Conservation (phyloP, 1,140 invertebrate species). For the Bradynema listronoti region DNA sequence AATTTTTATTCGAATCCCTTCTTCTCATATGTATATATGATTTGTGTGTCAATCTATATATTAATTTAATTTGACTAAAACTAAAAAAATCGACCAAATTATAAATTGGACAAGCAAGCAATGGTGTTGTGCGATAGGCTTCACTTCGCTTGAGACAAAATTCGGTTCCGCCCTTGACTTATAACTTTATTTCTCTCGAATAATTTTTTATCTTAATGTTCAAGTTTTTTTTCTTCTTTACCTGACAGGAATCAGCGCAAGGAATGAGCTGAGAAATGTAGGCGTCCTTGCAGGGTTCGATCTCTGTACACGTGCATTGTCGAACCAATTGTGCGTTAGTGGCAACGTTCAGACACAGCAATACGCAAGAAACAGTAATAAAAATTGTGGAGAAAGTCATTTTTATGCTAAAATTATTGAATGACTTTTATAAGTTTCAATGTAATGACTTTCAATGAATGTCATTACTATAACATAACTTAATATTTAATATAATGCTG, state of each 20-base stretch:
- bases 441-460: too few relatives aligned
- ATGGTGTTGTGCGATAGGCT: neutral
- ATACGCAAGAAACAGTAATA: conserved; percentile 1
- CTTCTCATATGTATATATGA: too few relatives aligned
- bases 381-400: too few relatives aligned
- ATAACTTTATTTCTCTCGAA: neutral
- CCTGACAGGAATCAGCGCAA: conserved; percentile 26
- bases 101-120: conserved; percentile 7
- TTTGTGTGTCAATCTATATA: neutral
- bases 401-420: too few relatives aligned
- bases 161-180: neutral
- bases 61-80: neutral
- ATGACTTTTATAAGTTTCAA: too few relatives aligned
- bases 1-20: too few relatives aligned
- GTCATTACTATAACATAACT: too few relatives aligned
- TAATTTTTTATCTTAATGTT: neutral
- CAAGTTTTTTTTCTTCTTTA: neutral
- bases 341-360: neutral
- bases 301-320: conserved; percentile 35
- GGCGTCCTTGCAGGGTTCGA: conserved; percentile 28
- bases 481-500: too few relatives aligned
- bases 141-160: neutral
- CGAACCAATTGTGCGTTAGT: conserved; percentile 21
- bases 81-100: neutral
- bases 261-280: conserved; percentile 29